Base-by-base conservation (phyloP, 2,797 vertebrate species). In the Eulemur mongoz region DNA sequence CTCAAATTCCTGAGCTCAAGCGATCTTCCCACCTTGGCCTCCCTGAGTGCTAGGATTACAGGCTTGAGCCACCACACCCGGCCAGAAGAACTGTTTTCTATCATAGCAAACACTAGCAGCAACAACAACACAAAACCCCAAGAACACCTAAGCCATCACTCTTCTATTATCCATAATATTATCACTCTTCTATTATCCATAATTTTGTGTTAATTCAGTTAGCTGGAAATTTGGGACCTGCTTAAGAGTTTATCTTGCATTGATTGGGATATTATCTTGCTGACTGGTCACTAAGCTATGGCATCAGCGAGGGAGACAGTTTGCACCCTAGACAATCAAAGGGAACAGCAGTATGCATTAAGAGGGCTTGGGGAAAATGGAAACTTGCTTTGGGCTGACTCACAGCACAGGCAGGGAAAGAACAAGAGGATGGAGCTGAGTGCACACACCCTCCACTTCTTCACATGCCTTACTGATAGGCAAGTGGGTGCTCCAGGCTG, bases 331-430 rank as follows among this genome's bases (percentile, higher is more conserved):
- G 54, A 84, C 43, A 45, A 79, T 67, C 78, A 50, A 50, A 81
- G 87, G 57, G 45, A 88, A n/a, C 50, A 18, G 4, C 0, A 20
- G 48, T 32, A 45, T 83, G 86, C 52, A 67, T 30, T 61, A n/a
- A 17, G 27, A 70, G 13, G 23, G 45, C 57, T 65, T 35, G 40
- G 89, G 76, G 45, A 57, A 88, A 92, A 54, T 0, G 79, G 40
- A 70, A 94, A 72, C 40, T 35, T 30, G 93, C 40, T 63, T 43
- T 43, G 48, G 69, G 79, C 32, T 92, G 96, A 89, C 75, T 87
- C 82, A 84, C 6, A 45, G 61, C 50, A 69, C 10, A 30, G 8
- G 88, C 54, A 10, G 14, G 79, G 59, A 23, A 80, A 52, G 67
- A 23, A 67, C 0, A 12, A 38, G 75, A 90, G 69, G 30, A 38